Percentiles rank a stretch among this genome's conserved stretches.
These are phyloP conservation scores for Lucifuga dentata DNA, from an alignment of 2,113 vertebrate species.

Conservation along the genomic window DNA sequence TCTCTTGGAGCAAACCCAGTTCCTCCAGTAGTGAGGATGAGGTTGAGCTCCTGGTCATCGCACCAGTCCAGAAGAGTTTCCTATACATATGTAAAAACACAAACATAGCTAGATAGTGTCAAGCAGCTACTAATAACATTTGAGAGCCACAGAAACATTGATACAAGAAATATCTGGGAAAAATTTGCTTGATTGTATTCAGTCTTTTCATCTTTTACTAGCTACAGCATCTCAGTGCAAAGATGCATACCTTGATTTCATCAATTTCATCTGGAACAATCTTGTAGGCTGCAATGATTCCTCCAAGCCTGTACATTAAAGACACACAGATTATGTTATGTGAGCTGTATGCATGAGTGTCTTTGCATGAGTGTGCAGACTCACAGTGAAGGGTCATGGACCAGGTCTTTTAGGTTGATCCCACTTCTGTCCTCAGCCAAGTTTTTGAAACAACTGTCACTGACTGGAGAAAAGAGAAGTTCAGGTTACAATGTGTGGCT, in stretches of 20 bases:
- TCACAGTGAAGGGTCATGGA: conserved; percentile 98
- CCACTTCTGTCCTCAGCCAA: conserved; percentile 98
- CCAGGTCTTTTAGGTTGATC: conserved; percentile 98
- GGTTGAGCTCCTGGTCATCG: conserved; percentile 97
- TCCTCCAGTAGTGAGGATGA: conserved; percentile 98
- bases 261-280: conserved; percentile 98
- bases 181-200: too few relatives aligned
- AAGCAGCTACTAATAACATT: too few relatives aligned
- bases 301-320: conserved; percentile 94
- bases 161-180: too few relatives aligned
- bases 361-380: conserved; percentile 65
- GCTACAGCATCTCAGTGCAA: too few relatives aligned
- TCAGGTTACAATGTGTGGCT: too few relatives aligned
- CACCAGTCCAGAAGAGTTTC: conserved; percentile 98
- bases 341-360: background rate
- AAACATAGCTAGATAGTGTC: too few relatives aligned
- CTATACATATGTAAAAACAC: conserved; percentile 79
- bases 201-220: too few relatives aligned
- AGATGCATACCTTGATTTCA: conserved; percentile 93
- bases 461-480: conserved; percentile 86
- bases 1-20: conserved; percentile 98
- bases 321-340: conserved; percentile 5
- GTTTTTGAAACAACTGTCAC: conserved; percentile 98
- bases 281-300: conserved; percentile 96
- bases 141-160: too few relatives aligned